Evolutionary conservation across 2,113 vertebrate species (phyloP).

Genomic region (Cardinalis cardinalis): DNA sequence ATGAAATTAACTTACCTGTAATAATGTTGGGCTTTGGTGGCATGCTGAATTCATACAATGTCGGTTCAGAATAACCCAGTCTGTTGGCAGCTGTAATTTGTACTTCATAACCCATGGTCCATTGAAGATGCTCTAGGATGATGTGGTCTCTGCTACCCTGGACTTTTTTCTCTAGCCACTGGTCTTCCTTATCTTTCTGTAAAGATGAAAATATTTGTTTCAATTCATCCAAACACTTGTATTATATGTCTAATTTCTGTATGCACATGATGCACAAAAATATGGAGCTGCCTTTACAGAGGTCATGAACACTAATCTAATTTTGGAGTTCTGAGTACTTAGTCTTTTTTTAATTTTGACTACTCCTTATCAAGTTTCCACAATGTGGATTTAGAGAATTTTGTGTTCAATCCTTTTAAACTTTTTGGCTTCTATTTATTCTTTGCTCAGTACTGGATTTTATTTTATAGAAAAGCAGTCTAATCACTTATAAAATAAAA

Average conservation of each 20-base stretch:
- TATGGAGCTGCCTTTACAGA: not conserved
- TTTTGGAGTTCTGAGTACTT: not conserved
- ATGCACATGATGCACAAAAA: not conserved
- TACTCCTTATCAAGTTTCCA: not conserved
- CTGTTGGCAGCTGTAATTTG: conserved; percentile 96
- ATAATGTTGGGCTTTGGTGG: conserved; percentile 95
- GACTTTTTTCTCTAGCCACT: conserved; percentile 94
- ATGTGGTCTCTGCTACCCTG: conserved; percentile 92
- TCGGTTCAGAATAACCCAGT: conserved; percentile 93
- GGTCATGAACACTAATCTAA: not conserved
- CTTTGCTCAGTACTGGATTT: not conserved
- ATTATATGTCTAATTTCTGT: not conserved
- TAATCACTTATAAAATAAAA: not conserved
- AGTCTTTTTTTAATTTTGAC: not conserved
- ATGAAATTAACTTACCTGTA: conserved; percentile 82
- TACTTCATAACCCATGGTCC: conserved; percentile 95
- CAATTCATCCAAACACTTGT: not conserved
- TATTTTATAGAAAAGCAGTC: not conserved
- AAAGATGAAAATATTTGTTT: conserved; percentile 30
- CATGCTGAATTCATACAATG: conserved; percentile 95
- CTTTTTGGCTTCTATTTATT: not conserved
- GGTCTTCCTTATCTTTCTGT: conserved; percentile 93
- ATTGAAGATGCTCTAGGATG: conserved; percentile 91
- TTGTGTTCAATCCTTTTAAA: not conserved
- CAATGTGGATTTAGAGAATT: not conserved